Evolutionary conservation across 2,888 invertebrate species (phyloP), one percentile per base, ranked within the genome.

Genomic region (Anodontia alba): DNA sequence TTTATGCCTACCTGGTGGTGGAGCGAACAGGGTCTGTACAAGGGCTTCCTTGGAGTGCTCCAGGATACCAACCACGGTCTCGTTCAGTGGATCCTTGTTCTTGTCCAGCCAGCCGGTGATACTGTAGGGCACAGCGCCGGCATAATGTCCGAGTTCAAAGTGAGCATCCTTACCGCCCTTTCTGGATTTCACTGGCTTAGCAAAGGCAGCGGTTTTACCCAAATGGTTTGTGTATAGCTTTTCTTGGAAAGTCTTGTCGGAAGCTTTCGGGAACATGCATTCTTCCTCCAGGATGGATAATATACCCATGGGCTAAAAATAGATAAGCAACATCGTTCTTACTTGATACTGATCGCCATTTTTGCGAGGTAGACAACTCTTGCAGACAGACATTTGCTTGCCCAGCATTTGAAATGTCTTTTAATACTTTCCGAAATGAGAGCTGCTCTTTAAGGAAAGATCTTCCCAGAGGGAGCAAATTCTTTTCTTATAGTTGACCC

Each of bases 201-300:
- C 89, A 81, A 93, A 94, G 89, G 89, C 90, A 42, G 88, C 87
- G 42, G 91, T 90, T 96, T 99, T 99, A 96, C 99, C 99, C 96
- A 99, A 97, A 96, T 99, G 99, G 96, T 99, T 99, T 96, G 97
- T 97, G 96, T 97, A 98, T 96, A 99, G 96, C 96, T 99, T 99
- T 95, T 99, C 99, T 95, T 98, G 97, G 96, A 99, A 99, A 95
- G 99, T 99, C 95, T 96, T 97, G 95, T 99, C 99, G 93, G 98
- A 98, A 95, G 99, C 99, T 96, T 99, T 99, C 95, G 99, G 99
- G 97, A 99, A 99, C 98, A 99, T 99, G 97, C 99, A 99, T 96
- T 99, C 99, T 97, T 99, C 99, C 96, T 99, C 99, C 96, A 99
- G 98, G 96, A 99, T 99, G 96, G 99, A 99, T 95, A 99, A 96